A percentile compares a stretch with the other conserved stretches of the same genome.
These are phyloP conservation scores for Pipistrellus pygmaeus DNA, from an alignment of 2,797 vertebrate species.

Conservation along the genomic window DNA sequence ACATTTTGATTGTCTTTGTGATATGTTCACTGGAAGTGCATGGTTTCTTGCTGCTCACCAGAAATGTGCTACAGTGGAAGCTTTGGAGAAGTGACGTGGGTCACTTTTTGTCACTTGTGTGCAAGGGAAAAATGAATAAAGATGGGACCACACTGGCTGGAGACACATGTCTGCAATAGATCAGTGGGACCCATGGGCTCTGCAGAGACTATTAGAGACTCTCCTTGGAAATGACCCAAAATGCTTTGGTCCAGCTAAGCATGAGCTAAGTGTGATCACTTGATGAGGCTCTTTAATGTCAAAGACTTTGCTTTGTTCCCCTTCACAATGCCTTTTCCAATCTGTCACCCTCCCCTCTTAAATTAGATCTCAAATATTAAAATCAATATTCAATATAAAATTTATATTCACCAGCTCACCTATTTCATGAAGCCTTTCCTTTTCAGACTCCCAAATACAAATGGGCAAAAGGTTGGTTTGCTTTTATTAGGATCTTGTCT, in stretches of 20 bases:
- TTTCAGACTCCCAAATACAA: neutral
- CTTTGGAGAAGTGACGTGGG: neutral
- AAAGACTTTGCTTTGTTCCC: neutral
- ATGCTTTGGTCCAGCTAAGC: neutral
- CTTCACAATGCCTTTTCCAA: neutral
- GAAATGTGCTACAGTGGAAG: neutral
- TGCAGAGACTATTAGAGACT: neutral
- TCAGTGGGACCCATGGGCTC: neutral
- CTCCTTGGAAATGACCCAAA: neutral
- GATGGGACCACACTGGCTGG: neutral
- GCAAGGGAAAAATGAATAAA: neutral
- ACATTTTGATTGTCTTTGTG: neutral
- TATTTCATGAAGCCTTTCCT: neutral
- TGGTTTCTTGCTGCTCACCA: neutral
- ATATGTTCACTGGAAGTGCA: neutral
- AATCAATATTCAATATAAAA: neutral
- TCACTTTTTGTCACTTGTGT: neutral
- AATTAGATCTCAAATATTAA: neutral
- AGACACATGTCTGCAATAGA: neutral
- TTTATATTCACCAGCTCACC: neutral
- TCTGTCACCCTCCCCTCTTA: neutral
- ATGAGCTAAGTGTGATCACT: neutral
- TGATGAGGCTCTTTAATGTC: neutral
- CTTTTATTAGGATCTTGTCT: conserved; percentile 1
- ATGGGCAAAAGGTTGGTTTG: neutral